Evolutionary conservation across 2,797 vertebrate genomes (phyloP).

Genomic region (Gallirallus australis): DNA sequence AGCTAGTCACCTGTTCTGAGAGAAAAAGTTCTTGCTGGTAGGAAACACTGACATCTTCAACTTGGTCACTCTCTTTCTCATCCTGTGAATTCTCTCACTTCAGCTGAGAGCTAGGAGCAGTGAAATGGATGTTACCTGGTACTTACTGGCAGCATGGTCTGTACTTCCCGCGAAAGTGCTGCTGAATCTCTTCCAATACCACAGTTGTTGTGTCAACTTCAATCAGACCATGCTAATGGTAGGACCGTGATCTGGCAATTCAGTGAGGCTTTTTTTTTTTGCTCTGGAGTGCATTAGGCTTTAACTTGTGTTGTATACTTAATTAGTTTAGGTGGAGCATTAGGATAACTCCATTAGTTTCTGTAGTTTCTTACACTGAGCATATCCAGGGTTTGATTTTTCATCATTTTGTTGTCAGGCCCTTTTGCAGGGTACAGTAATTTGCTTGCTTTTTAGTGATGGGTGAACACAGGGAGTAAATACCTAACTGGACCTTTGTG

Average conservation of each 20-base stretch:
- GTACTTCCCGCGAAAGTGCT: fast-evolving
- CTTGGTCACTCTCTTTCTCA: not conserved
- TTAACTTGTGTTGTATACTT: not conserved
- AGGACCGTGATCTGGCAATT: not conserved
- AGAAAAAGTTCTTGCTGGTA: not conserved
- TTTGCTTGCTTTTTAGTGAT: not conserved
- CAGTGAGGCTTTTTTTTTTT: not conserved
- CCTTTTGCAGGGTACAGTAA: not conserved
- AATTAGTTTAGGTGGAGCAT: not conserved
- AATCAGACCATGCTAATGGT: not conserved
- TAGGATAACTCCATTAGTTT: not conserved
- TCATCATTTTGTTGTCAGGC: not conserved
- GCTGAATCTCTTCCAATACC: not conserved
- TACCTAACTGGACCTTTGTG: not conserved
- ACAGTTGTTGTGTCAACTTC: not conserved
- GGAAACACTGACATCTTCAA: not conserved
- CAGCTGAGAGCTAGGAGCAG: not conserved
- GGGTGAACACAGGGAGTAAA: not conserved
- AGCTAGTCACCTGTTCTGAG: not conserved
- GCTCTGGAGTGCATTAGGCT: not conserved
- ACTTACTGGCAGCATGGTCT: not conserved
- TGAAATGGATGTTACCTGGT: not conserved
- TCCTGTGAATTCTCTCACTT: not conserved
- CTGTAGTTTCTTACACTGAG: not conserved
- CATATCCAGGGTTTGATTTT: not conserved